Evolutionary conservation across 2,888 invertebrate species (phyloP).

Genomic region (Drosophila yooni): DNA sequence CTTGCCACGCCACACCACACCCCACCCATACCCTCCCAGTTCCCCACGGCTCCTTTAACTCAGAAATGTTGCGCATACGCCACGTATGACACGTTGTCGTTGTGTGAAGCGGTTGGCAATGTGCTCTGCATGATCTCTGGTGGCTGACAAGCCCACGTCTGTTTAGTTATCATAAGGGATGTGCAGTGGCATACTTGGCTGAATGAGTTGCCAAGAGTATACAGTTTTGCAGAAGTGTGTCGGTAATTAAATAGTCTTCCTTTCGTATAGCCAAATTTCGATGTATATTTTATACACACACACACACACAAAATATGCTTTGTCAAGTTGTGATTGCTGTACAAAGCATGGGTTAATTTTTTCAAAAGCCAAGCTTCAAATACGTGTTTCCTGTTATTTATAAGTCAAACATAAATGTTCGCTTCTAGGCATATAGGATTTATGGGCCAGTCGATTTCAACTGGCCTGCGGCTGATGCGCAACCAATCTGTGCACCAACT

Average conservation of each 20-base stretch:
- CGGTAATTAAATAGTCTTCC: background rate
- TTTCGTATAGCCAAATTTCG: background rate
- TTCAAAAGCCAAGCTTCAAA: background rate
- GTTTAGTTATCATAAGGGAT: slow-evolving; percentile 42
- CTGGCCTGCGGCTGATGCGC: background rate
- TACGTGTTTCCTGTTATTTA: background rate
- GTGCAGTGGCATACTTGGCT: slow-evolving; percentile 16
- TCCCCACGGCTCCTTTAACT: slow-evolving; percentile 5
- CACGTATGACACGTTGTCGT: slow-evolving; percentile 50
- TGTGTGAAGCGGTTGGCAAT: slow-evolving; percentile 43
- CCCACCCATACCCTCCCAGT: too few species aligned
- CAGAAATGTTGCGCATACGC: slow-evolving; percentile 65
- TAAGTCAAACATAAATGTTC: slow-evolving; percentile 7
- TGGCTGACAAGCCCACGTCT: slow-evolving; percentile 42
- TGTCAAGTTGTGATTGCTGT: background rate
- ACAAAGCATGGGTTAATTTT: background rate
- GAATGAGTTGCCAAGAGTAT: slow-evolving; percentile 13
- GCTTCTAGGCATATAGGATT: background rate
- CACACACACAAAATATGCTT: background rate
- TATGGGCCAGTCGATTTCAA: background rate
- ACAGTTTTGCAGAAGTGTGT: background rate
- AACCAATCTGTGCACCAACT: slow-evolving; percentile 14
- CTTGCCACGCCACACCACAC: background rate
- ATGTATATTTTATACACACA: background rate
- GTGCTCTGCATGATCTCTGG: slow-evolving; percentile 49